A percentile compares a stretch with the other conserved stretches of the same genome.
phyloP scores from a whole-genome alignment of 1,140 invertebrate genomes.

The Bombus confusus region DNA sequence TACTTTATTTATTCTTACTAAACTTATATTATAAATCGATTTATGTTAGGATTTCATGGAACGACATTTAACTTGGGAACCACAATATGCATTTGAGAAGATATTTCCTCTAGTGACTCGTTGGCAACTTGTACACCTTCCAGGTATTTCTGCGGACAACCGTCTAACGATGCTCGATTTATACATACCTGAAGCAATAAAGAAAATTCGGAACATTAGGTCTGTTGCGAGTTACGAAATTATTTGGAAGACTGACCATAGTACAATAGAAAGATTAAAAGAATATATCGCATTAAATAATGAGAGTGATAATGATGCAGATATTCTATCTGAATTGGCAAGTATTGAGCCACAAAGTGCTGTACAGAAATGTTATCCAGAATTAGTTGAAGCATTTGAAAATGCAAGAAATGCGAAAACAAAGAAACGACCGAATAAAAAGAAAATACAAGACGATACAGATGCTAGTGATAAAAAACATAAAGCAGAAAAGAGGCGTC shows the following conservation, averaged over 20 bases:
- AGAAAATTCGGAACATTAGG: slow-evolving; percentile 85
- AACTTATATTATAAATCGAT: slow-evolving; percentile 41
- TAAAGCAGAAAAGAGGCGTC: slow-evolving; percentile 49
- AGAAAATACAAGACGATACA: slow-evolving; percentile 74
- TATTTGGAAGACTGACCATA: slow-evolving; percentile 85
- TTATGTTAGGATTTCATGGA: slow-evolving; percentile 86
- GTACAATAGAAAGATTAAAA: slow-evolving; percentile 83
- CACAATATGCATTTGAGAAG: slow-evolving; percentile 89
- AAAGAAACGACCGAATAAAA: slow-evolving; percentile 82
- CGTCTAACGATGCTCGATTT: slow-evolving; percentile 62
- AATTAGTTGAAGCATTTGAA: slow-evolving; percentile 85
- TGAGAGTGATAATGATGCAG: slow-evolving; percentile 68
- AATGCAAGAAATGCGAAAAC: slow-evolving; percentile 83
- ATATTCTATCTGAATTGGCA: slow-evolving; percentile 80
- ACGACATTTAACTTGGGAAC: slow-evolving; percentile 88
- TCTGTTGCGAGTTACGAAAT: slow-evolving; percentile 88
- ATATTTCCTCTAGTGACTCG: slow-evolving; percentile 89
- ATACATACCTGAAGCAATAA: slow-evolving; percentile 82
- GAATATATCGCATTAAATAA: slow-evolving; percentile 79
- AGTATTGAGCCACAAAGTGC: slow-evolving; percentile 87
- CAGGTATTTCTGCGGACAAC: slow-evolving; percentile 63
- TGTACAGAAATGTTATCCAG: slow-evolving; percentile 86
- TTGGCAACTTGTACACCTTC: slow-evolving; percentile 85
- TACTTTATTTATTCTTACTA: neutral
- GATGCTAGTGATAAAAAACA: slow-evolving; percentile 50